A percentile compares a stretch with the other conserved stretches of the same genome.
Evolutionary conservation across 2,113 vertebrate species (phyloP).

Genomic region (Megaleporinus macrocephalus): DNA sequence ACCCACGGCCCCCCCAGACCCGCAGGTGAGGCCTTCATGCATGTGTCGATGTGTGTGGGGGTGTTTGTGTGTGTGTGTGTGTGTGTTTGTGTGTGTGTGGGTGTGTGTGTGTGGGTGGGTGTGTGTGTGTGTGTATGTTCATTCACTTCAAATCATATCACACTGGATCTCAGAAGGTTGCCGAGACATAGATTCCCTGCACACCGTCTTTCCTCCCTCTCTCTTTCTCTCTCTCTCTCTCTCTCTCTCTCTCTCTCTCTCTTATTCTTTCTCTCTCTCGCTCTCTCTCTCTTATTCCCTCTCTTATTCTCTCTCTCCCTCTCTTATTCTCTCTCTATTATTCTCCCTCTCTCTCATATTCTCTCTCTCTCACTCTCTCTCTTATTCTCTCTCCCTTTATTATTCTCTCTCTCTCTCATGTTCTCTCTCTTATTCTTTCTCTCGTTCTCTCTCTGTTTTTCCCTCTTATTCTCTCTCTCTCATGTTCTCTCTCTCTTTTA

Average conservation of each 20-base stretch:
- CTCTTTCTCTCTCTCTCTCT: conserved; percentile 1
- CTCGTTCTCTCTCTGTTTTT: neutral
- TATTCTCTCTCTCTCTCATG: neutral
- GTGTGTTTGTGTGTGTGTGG: conserved; percentile 6
- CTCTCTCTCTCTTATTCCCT: conserved; percentile 1
- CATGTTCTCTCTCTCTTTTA: no score
- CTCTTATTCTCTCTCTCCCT: conserved; percentile 9
- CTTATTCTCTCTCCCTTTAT: no score
- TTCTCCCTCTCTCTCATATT: conserved; percentile 14
- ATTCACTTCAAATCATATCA: conserved; percentile 58
- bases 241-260: conserved; percentile 8
- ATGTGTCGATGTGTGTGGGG: conserved; percentile 4
- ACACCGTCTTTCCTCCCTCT: neutral
- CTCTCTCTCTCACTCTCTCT: conserved; percentile 3
- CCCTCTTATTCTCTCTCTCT: conserved; percentile 12
- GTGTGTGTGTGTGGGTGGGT: conserved; percentile 33
- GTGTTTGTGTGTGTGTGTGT: neutral
- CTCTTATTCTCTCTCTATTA: no score
- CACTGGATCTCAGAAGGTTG: conserved; percentile 44
- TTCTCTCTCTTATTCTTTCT: conserved; percentile 18
- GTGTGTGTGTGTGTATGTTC: conserved; percentile 19
- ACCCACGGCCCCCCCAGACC: conserved; percentile 23
- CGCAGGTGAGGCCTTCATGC: conserved; percentile 27
- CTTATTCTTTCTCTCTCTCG: conserved; percentile 12
- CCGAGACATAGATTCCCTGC: conserved; percentile 30